Conservation (phyloP, 2,888 invertebrate genomes). For the Polydrusus pterygomalis region DNA sequence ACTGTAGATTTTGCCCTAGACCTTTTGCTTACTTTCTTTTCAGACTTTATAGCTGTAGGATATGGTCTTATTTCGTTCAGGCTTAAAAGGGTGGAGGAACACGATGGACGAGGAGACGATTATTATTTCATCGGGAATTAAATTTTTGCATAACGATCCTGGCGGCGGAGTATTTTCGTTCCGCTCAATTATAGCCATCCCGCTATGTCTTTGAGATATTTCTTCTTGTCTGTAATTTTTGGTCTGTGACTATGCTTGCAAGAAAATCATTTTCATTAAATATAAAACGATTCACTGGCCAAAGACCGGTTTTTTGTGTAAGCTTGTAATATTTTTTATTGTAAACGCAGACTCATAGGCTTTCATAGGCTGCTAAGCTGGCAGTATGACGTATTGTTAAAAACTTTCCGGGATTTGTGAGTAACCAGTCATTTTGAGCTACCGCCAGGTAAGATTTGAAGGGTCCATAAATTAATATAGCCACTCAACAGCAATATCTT, state of each 20-base stretch:
- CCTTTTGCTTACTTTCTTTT: not conserved
- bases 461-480: slow-evolving; percentile 51
- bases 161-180: not conserved
- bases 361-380: slow-evolving; percentile 4
- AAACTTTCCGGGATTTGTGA: slow-evolving; percentile 42
- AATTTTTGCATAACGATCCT: not conserved
- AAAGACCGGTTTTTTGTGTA: slow-evolving; percentile 33
- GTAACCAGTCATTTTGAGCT: slow-evolving; percentile 46
- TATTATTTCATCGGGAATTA: not conserved
- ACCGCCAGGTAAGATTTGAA: slow-evolving; percentile 45
- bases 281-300: slow-evolving; percentile 33
- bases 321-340: slow-evolving; percentile 25
- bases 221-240: not conserved
- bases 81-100: not conserved
- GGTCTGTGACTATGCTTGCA: slow-evolving; percentile 21
- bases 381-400: slow-evolving; percentile 40
- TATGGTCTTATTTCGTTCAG: not conserved
- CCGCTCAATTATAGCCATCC: not conserved
- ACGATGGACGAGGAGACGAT: not conserved
- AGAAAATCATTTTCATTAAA: slow-evolving; percentile 37
- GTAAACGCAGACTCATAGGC: slow-evolving; percentile 39
- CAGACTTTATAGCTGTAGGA: not conserved
- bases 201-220: not conserved
- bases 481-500: slow-evolving; percentile 44
- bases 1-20: not conserved